Conservation (phyloP, 2,113 vertebrate species). For the Actenoides lindsayi region DNA sequence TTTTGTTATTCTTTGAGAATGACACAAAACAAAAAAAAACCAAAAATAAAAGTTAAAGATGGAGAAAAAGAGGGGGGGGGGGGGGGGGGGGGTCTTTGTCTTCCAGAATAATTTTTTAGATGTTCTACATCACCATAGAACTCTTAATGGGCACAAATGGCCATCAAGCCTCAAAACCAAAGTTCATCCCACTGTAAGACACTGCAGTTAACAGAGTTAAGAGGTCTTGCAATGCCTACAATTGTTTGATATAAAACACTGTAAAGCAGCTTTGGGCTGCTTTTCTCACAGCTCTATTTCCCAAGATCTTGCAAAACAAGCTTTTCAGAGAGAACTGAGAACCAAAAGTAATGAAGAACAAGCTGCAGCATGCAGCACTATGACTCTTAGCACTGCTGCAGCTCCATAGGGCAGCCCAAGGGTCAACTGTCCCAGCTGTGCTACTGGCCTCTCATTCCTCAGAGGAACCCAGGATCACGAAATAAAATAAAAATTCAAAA, state of each 20-base stretch:
- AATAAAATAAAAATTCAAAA: background rate
- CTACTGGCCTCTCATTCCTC: background rate
- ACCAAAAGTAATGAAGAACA: background rate
- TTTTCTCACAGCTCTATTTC: background rate
- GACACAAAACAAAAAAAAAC: too few relatives aligned
- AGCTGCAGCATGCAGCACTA: background rate
- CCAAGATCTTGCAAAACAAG: background rate
- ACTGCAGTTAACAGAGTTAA: background rate
- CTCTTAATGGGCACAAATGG: background rate
- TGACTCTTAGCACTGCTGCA: background rate
- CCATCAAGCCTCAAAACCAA: background rate
- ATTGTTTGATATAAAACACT: accelerated
- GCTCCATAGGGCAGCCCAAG: background rate
- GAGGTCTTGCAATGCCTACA: background rate
- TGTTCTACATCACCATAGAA: background rate
- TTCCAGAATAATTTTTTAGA: background rate
- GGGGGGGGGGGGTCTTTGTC: background rate
- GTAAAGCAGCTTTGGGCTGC: background rate
- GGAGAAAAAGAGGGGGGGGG: too few relatives aligned
- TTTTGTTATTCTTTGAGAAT: too few relatives aligned
- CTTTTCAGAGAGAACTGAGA: background rate
- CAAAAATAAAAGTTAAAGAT: too few relatives aligned
- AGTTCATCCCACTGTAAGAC: background rate
- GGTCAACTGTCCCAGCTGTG: background rate
- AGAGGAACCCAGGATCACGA: background rate